phyloP scores from a whole-genome alignment of 2,113 vertebrate genomes.

The Callopanchax toddi region DNA sequence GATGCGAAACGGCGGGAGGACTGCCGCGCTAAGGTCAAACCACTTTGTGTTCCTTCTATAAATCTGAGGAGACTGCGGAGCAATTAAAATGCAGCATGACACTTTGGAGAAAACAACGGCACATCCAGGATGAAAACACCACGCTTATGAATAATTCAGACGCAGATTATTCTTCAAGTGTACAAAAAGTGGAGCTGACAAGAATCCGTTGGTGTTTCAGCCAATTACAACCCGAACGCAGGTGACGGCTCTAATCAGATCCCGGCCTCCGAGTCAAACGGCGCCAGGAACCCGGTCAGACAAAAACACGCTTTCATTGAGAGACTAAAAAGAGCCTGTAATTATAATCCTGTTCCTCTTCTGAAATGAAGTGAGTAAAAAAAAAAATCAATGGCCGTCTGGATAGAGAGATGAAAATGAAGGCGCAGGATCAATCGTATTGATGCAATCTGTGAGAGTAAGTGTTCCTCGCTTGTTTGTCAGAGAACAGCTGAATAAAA shows the following conservation, averaged over 20 bases:
- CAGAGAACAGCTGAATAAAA: slow-evolving; percentile 30
- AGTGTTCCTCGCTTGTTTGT: slow-evolving; percentile 44
- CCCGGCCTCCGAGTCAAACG: neutral
- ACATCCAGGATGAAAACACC: slow-evolving; percentile 36
- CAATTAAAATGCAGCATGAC: slow-evolving; percentile 56
- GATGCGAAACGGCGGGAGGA: slow-evolving; percentile 37
- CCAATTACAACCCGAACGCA: slow-evolving; percentile 19
- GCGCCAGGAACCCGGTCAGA: slow-evolving; percentile 17
- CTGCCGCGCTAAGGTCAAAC: slow-evolving; percentile 53
- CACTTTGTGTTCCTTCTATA: slow-evolving; percentile 17
- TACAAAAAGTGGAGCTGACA: slow-evolving; percentile 48
- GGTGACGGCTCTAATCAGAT: slow-evolving; percentile 20
- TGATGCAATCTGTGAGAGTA: slow-evolving; percentile 42
- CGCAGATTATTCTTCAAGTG: slow-evolving; percentile 31
- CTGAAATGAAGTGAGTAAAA: slow-evolving; percentile 34
- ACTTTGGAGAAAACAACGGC: slow-evolving; percentile 42
- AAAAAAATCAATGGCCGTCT: slow-evolving; percentile 42
- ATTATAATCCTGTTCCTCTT: slow-evolving; percentile 48
- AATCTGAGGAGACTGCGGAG: slow-evolving; percentile 25
- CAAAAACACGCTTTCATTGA: slow-evolving; percentile 5
- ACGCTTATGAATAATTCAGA: slow-evolving; percentile 65
- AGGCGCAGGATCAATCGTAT: slow-evolving; percentile 39
- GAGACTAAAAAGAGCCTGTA: slow-evolving; percentile 24
- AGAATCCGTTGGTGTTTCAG: slow-evolving; percentile 44
- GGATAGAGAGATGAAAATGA: slow-evolving; percentile 57